Base-by-base conservation (phyloP, 2,797 vertebrate genomes). In the Microchirus variegatus region DNA sequence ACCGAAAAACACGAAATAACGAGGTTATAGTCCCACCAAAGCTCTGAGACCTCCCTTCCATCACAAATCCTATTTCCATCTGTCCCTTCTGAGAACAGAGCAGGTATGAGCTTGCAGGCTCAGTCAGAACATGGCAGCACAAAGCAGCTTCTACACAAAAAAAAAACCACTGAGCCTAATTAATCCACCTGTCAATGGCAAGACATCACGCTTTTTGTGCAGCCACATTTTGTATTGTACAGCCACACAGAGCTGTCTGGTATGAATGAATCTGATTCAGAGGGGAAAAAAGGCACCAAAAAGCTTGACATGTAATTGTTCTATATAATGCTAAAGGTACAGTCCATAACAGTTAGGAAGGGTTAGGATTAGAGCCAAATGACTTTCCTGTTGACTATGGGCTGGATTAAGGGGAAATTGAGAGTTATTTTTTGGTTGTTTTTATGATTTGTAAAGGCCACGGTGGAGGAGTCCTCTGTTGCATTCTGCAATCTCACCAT, bases 151-250 rank as follows among this genome's bases (percentile, higher is more conserved):
- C 60, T 2, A 35, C 57, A 68, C 56, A n/a, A n/a, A n/a, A n/a
- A n/a, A 73, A 59, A 75, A 62, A 52, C 50, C 54, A 36, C 40
- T 7, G 12, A 67, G 55, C 35, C 49, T 70, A 49, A 79, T 73
- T 69, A 82, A 66, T 18, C 45, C 77, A 49, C 37, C 48, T 59
- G 51, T 75, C 60, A 67, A 38, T 49, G 51, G 22, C 56, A 53
- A 73, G 56, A 76, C 57, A 53, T 65, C 58, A 77, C 46, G 53
- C 53, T 45, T 76, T 73, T 63, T 43, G 46, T 57, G 59, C 55
- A 70, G 26, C 18, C 40, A 61, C 38, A 66, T 48, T 69, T 64
- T 35, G 60, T 50, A 65, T 48, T 62, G 46, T 53, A n/a, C 42
- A 59, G 8, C 63, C 54, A 26, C 54, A 16, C 64, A 59, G 43